Percentiles rank a stretch among this genome's conserved stretches.
phyloP scores from a whole-genome alignment of 2,888 invertebrate species.

The Ptychoptera contaminata region DNA sequence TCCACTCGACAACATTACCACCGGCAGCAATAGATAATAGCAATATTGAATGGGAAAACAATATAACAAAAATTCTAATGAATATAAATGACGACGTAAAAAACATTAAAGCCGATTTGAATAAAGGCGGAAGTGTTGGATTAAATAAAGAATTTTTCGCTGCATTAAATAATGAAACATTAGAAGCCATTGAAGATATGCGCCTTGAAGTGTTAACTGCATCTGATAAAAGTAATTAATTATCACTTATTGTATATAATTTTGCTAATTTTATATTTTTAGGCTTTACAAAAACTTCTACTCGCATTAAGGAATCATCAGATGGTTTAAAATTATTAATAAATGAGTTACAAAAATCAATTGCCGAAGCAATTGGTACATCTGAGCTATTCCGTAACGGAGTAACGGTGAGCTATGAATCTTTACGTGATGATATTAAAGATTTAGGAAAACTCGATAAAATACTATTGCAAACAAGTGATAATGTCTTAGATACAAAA shows the following conservation, averaged over 20 bases:
- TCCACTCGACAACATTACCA: slow-evolving; percentile 9
- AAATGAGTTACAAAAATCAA: slow-evolving; percentile 37
- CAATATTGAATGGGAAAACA: slow-evolving; percentile 30
- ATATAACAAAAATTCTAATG: slow-evolving; percentile 31
- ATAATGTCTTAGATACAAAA: slow-evolving; percentile 70
- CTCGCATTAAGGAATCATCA: slow-evolving; percentile 38
- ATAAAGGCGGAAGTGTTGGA: slow-evolving; percentile 13
- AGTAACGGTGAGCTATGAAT: slow-evolving; percentile 27
- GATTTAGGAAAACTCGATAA: slow-evolving; percentile 54
- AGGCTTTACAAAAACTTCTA: slow-evolving; percentile 33
- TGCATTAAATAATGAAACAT: slow-evolving; percentile 43
- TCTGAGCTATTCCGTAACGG: slow-evolving; percentile 26
- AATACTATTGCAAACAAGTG: slow-evolving; percentile 66
- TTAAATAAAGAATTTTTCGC: slow-evolving; percentile 35
- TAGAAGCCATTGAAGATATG: slow-evolving; percentile 38
- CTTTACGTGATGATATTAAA: slow-evolving; percentile 37
- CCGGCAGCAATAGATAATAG: slow-evolving; percentile 18
- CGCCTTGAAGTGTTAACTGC: slow-evolving; percentile 33
- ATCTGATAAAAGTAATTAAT: slow-evolving; percentile 32
- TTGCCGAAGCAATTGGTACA: slow-evolving; percentile 39
- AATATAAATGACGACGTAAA: slow-evolving; percentile 22
- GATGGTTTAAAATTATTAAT: slow-evolving; percentile 32
- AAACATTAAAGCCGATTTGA: neutral
- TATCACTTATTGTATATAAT: neutral
- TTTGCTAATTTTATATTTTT: slow-evolving; percentile 6